Conservation (phyloP, 2,797 vertebrate species). For the Lemur catta region DNA sequence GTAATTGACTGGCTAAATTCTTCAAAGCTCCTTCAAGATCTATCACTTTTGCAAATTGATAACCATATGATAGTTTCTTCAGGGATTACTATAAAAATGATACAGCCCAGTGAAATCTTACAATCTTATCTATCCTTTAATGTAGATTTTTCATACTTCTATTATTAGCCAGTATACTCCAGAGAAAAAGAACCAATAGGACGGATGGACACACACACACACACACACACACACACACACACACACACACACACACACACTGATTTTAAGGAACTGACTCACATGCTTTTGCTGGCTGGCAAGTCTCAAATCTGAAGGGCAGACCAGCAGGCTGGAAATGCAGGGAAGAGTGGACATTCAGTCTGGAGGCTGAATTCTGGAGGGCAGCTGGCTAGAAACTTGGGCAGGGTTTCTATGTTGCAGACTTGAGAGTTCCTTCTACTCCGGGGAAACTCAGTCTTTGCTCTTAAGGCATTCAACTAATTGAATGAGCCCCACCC, state of each 20-base stretch:
- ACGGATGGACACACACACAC: neutral
- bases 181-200: neutral
- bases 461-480: neutral
- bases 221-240: neutral
- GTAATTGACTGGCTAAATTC: neutral
- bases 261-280: neutral
- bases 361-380: neutral
- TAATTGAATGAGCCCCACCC: neutral
- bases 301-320: neutral
- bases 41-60: neutral
- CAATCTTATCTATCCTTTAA: neutral
- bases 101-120: neutral
- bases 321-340: neutral
- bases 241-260: neutral
- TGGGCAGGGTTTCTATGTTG: neutral
- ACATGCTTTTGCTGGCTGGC: neutral
- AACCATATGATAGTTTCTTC: neutral
- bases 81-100: neutral
- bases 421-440: neutral
- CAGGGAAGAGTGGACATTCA: neutral
- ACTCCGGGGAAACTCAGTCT: neutral
- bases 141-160: neutral
- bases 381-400: too few species aligned
- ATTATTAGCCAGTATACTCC: neutral
- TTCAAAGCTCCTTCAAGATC: neutral